Base-by-base conservation (phyloP, 2,113 vertebrate genomes). In the Microcebus griseorufus region DNA sequence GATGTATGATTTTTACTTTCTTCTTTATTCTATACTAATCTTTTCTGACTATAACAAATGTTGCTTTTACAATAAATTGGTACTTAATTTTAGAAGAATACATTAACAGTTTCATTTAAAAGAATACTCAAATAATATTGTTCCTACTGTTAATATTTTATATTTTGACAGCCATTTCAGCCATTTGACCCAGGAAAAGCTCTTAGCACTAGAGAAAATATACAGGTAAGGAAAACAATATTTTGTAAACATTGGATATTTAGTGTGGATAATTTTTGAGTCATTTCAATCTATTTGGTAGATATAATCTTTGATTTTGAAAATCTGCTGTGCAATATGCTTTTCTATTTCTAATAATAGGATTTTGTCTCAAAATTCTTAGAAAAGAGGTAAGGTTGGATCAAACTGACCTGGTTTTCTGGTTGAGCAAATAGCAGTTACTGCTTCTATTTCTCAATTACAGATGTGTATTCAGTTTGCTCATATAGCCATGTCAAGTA, bases 171-270 rank as follows among this genome's bases (percentile, higher is more conserved):
- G 99, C 0, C 16, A 42, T 93, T 90, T 95, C 93, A 95, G 51
- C 95, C 93, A 86, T 99, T 99, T 97, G 98, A 99, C 81, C 97
- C 98, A 45, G 98, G 98, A 95, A 92, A 98, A 88, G 86, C 96
- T 91, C 98, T 99, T 70, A 58, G 93, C 82, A 93, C 55, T 83
- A 94, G 89, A 97, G 97, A 97, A 96, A 99, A 99, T 96, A 84
- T 99, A 29, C 98, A 98, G 98, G 99, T 99, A 98, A 98, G 94
- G 25, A 39, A 51, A 81, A 76, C 7, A 75, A 37, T 67, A 48
- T 73, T 83, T 93, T 79, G 12, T 83, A 90, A 87, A 83, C 8
- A 23, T 42, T 93, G 34, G 34, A 10, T 84, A 58, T 64, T 72
- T 90, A 82, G 2, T 88, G 22, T 86, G 45, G 14, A 67, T 51